Evolutionary conservation across 2,113 vertebrate genomes (phyloP), one percentile per base, ranked within the genome.

Genomic region (Periophthalmodon schlosseri): DNA sequence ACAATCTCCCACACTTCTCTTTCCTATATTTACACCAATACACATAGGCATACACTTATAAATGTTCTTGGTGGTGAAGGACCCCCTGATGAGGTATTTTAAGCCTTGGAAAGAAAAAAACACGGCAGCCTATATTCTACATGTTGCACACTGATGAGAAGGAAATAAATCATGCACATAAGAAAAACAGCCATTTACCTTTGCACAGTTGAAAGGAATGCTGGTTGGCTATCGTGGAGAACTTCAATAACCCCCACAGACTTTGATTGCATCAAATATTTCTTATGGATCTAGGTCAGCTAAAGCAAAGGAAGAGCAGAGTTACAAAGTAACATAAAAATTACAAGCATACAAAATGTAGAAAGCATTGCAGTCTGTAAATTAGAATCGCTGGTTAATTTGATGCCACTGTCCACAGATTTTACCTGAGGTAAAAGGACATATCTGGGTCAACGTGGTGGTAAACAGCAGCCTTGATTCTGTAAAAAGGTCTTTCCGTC

Each of bases 51-150:
- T 61, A 70, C 52, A 80, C 18, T 76, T 56, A 5, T 23, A n/a
- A 56, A 39, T 54, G 49, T 12, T 44, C 60, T 52, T 12, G 4
- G 57, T 60, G n/a, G 60, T n/a, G 65, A 64, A 79, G 36, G 33
- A 73, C 69, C 70, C 72, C 72, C 78, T 81, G 77, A 81, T 80
- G 84, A 66, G 64, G 63, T 81, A 82, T 80, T 68, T 77, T 47
- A 67, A 79, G 65, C 77, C 68, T 36, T 56, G 60, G 60, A 23
- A 58, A 47, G 36, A 68, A 28, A 44, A 78, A 77, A 61, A 64
- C 72, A 33, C 18, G 36, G 56, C 63, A 77, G 49, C 63, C 21
- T 73, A 58, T 1, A 44, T 44, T 44, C 9, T 44, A 44, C 39
- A 11, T 28, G 28, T 73, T 65, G 64, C 14, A 34, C 74, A 68